Percentiles rank a stretch among this genome's conserved stretches.
phyloP scores from a whole-genome alignment of 2,113 vertebrate genomes.

The Haemorhous mexicanus region DNA sequence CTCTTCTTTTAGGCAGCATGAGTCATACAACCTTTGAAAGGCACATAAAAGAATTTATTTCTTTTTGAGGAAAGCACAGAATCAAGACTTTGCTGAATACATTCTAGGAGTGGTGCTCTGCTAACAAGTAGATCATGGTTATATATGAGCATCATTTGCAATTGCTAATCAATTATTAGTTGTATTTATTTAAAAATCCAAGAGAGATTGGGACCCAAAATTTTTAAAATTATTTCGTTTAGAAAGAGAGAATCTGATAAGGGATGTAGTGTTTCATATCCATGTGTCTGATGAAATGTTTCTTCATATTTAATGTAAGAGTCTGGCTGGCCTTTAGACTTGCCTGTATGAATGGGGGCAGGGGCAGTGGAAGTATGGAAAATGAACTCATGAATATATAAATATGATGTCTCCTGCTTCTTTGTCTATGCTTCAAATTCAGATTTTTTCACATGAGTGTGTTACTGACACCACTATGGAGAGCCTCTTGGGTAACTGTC shows the following conservation, averaged over 20 bases:
- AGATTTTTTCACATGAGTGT: neutral
- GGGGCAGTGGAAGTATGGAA: neutral
- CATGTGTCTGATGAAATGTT: neutral
- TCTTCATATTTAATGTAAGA: neutral
- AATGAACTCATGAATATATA: neutral
- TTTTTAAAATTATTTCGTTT: neutral
- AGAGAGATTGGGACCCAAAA: neutral
- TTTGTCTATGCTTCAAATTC: neutral
- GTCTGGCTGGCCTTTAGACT: neutral
- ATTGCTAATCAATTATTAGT: neutral
- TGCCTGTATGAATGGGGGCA: neutral
- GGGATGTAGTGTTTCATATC: neutral
- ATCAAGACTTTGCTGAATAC: neutral
- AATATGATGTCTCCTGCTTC: neutral
- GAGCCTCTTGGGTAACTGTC: neutral
- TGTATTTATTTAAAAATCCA: neutral
- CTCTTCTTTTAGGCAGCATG: neutral
- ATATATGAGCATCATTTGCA: neutral
- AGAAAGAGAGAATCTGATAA: neutral
- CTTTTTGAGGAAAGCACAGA: neutral
- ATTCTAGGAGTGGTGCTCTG: neutral
- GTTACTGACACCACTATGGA: neutral
- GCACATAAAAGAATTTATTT: neutral
- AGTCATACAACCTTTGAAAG: neutral
- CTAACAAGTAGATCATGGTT: neutral